Evolutionary conservation across 2,113 vertebrate species (phyloP).

Genomic region (Alaudala cheleensis): DNA sequence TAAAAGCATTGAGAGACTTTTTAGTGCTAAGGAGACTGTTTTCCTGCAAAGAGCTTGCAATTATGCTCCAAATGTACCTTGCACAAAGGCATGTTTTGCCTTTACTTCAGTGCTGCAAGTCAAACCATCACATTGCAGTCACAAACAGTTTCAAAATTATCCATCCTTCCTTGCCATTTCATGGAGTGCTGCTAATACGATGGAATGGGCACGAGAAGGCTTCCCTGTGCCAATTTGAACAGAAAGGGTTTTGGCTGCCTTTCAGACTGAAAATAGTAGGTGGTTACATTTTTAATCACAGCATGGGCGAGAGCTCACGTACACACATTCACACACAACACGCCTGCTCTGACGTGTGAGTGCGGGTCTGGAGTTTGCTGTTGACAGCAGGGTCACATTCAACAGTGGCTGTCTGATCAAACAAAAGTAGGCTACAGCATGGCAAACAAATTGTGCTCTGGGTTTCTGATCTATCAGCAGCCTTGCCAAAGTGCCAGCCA

Average conservation of each 20-base stretch:
- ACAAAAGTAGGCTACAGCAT: constrained; percentile 50
- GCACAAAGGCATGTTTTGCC: background rate
- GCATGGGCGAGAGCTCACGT: constrained; percentile 79
- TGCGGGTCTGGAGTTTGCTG: constrained; percentile 19
- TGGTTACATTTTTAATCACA: constrained; percentile 72
- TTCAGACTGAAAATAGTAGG: constrained; percentile 80
- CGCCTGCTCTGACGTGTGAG: constrained; percentile 12
- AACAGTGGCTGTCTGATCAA: constrained; percentile 35
- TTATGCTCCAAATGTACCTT: background rate
- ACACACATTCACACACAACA: constrained; percentile 1
- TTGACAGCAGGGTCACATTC: constrained; percentile 42
- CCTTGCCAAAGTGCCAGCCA: constrained; percentile 52
- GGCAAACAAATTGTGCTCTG: constrained; percentile 43
- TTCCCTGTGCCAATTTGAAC: constrained; percentile 55
- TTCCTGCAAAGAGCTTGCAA: background rate
- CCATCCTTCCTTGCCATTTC: background rate
- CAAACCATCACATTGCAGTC: background rate
- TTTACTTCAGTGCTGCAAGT: background rate
- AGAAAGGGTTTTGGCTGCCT: constrained; percentile 71
- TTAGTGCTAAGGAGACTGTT: background rate
- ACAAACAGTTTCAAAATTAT: background rate
- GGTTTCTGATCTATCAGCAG: constrained; percentile 47
- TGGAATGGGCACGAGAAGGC: constrained; percentile 8
- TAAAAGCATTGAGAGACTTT: background rate
- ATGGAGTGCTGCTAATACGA: background rate